Base-by-base conservation (phyloP, 2,888 invertebrate genomes). In the Clusia tigrina region DNA sequence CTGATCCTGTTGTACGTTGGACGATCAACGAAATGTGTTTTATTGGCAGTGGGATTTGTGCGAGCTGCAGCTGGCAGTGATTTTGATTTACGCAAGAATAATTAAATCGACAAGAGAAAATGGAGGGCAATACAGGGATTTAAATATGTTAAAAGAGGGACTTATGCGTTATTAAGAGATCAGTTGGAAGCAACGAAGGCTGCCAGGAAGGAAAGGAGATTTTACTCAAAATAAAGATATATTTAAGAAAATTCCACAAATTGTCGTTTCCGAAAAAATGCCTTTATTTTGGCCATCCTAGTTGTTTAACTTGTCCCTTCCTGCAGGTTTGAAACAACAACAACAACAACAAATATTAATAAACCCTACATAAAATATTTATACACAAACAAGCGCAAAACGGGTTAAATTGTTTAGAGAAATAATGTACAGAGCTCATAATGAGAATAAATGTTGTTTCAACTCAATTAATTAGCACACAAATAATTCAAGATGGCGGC, bases 381-480 rank as follows among this genome's bases (percentile, higher is more conserved):
- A 22, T 22, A 48, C 22, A 3, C 48, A 48, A 18, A 18, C 22
- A 48, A 48, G 22, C 6, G 22, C 22, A 48, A 48, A 48, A 48
- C 22, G 48, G 48, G 48, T 48, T 48, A 48, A 48, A 48, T 48
- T 48, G 48, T 48, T 48, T 48, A 48, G 48, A 48, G 48, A 48
- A 22, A 48, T 20, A 48, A 48, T 48, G 48, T 48, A 15, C 48
- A 48, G 48, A 48, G 48, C 48, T 48, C 48, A 48, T 48, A 48
- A 48, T 20, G 48, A 48, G 22, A 18, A 20, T 58, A 71, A 77
- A 73, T 60, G 57, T 77, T 74, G 73, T 69, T 76, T 77, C 76
- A 75, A 77, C 78, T 75, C 73, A 78, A 78, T 78, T 78, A 78
- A 78, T 77, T 76, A 74, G 70, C 65, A 37, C 62, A 61, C 54